Percentiles rank a stretch among this genome's conserved stretches.
Evolutionary conservation across 2,113 vertebrate genomes (phyloP).

Genomic region (Tautogolabrus adspersus): DNA sequence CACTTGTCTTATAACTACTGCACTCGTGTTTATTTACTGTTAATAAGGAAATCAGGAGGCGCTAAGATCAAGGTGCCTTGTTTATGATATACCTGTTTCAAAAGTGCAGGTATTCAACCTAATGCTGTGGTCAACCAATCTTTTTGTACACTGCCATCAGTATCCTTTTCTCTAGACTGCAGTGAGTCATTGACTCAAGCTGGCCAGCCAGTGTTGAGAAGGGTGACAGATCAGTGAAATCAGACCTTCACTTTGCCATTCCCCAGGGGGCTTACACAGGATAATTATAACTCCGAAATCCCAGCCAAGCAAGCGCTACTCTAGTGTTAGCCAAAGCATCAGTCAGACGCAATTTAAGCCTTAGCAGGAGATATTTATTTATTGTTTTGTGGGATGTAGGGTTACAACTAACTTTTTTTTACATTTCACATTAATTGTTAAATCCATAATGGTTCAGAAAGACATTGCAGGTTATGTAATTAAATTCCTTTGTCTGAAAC

Average conservation of each 20-base stretch:
- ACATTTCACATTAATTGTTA: neutral
- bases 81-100: neutral
- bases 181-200: slow-evolving; percentile 15
- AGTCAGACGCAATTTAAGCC: slow-evolving; percentile 31
- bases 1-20: neutral
- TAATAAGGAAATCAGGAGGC: slow-evolving; percentile 9
- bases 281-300: slow-evolving; percentile 76
- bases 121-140: neutral
- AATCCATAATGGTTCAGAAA: neutral
- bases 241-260: slow-evolving; percentile 75
- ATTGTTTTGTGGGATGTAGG: neutral
- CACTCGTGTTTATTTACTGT: slow-evolving; percentile 7
- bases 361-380: neutral
- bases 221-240: slow-evolving; percentile 76
- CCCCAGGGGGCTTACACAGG: slow-evolving; percentile 56
- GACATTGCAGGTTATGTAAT: neutral
- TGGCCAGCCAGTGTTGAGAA: slow-evolving; percentile 26
- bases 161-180: slow-evolving; percentile 8
- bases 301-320: slow-evolving; percentile 63
- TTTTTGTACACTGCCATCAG: slow-evolving; percentile 16
- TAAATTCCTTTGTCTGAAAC: neutral
- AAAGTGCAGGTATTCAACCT: neutral
- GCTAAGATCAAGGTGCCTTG: neutral
- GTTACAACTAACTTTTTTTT: neutral
- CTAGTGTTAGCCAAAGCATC: slow-evolving; percentile 27